Base-by-base conservation (phyloP, 2,797 vertebrate genomes). In the Austrolebias charrua region DNA sequence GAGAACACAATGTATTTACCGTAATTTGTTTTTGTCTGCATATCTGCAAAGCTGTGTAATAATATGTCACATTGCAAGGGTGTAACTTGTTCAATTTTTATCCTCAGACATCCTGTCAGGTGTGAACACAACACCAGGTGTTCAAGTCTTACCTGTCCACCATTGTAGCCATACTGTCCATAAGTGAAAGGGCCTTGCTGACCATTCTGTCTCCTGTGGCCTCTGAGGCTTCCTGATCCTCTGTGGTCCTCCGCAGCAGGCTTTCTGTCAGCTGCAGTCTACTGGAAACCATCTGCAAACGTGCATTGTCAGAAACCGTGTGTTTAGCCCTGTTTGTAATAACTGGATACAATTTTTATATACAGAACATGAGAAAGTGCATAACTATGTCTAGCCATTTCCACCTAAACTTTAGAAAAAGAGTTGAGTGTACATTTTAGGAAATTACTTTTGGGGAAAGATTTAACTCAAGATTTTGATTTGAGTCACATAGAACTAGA, bases 81-180 rank as follows among this genome's bases (percentile, higher is more conserved):
- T 10, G 35, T 38, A 38, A 38, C 10, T 38, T 12, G 35, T 11
- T 38, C 8, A 38, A 9, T 38, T 29, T 33, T 9, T 52, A 9
- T 15, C 6, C 16, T 5, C 29, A 55, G 16, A 35, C n/a, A 5
- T 29, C 0, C 2, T 18, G 4, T 15, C 9, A 29, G 13, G 18
- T 18, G 48, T 20, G 6, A 12, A 28, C 18, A 13, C 24, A 31
- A 7, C 2, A 13, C 10, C 24, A 45, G 16, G 20, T 46, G 28
- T 46, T 44, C 9, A 18, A 12, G 4, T 31, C 8, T 71, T 80
- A 91, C 88, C 88, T 87, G 66, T 72, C 74, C 55, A 92, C 81
- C 0, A 90, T 67, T 0, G 58, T 55, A 35, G 63, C 80, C 76
- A 93, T 92, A 6, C 44, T 76, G 45, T 91, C 87, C 81, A 93